Evolutionary conservation across 2,797 vertebrate genomes (phyloP), one percentile per base, ranked within the genome.

Genomic region (Sebastes paucispinis): DNA sequence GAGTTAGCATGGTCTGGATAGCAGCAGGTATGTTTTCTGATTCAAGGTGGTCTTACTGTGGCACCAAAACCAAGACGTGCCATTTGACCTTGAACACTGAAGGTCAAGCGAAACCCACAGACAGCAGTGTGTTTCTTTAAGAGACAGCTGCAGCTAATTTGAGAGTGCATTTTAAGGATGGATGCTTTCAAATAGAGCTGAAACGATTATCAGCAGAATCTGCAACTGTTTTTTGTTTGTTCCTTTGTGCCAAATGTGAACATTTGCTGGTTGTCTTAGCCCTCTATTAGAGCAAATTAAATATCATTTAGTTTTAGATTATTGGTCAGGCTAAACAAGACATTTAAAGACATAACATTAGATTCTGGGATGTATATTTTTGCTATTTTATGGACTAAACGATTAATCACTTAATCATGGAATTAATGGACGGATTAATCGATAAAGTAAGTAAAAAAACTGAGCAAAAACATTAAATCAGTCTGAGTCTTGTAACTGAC

Each of bases 91-190:
- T 50, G 12, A 27, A 58, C 18, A 1, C 3, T 7, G 13, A 60
- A 76, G 75, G 77, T 80, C 74, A 76, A 79, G 36, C 8, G 3
- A 73, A 77, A 69, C 32, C 47, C 62, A 14, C 63, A 43, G 62
- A 24, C 27, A 66, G 22, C 34, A 68, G 58, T 13, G 59, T 66
- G 65, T 74, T 72, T 75, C 52, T 75, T 20, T 27, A 73, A 76
- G 72, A 75, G 76, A 55, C 68, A 69, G 59, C 85, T 31, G 58
- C 43, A 52, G 62, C 25, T 73, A 58, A 79, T 55, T 62, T 32
- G 31, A 69, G 54, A 25, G 12, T 24, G 25, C 43, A 60, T 80
- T 80, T 47, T n/a, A 58, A 71, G 16, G 57, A 73, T 14, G 59
- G 43, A 64, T 67, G 63, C 69, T 54, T 70, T 54, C 25, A 69